Conservation (phyloP, 2,113 vertebrate genomes). For the Pelobates fuscus region DNA sequence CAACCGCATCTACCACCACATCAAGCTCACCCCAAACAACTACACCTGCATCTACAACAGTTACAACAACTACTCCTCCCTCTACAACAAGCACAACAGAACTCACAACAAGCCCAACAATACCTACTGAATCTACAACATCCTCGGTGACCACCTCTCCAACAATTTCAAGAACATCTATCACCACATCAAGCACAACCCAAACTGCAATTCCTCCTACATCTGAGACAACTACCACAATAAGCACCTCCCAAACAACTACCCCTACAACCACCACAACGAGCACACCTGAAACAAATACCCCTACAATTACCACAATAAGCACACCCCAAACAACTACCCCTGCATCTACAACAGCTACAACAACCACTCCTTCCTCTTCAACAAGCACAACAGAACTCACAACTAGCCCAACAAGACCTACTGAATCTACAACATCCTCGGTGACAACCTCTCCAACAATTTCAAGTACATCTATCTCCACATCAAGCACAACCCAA, state of each 20-base stretch:
- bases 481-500: not conserved
- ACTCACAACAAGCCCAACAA: not conserved
- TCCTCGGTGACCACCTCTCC: not conserved
- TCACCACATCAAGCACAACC: not conserved
- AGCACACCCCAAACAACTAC: not conserved
- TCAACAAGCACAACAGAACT: not conserved
- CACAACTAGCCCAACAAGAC: not conserved
- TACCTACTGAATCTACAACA: not conserved
- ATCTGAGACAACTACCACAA: not conserved
- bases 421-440: rapidly evolving
- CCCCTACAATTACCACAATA: not conserved
- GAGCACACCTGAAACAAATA: not conserved
- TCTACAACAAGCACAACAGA: not conserved
- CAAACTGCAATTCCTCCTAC: not conserved
- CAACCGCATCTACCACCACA: not conserved
- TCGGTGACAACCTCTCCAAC: not conserved
- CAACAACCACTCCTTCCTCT: not conserved
- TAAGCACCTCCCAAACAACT: not conserved
- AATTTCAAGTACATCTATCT: not conserved
- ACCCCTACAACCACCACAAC: not conserved
- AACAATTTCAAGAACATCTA: not conserved
- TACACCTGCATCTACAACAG: not conserved
- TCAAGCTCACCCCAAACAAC: not conserved
- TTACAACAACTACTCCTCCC: not conserved
- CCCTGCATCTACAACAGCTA: not conserved